Conservation (phyloP, 2,797 vertebrate genomes). For the Sebastiscus tertius region DNA sequence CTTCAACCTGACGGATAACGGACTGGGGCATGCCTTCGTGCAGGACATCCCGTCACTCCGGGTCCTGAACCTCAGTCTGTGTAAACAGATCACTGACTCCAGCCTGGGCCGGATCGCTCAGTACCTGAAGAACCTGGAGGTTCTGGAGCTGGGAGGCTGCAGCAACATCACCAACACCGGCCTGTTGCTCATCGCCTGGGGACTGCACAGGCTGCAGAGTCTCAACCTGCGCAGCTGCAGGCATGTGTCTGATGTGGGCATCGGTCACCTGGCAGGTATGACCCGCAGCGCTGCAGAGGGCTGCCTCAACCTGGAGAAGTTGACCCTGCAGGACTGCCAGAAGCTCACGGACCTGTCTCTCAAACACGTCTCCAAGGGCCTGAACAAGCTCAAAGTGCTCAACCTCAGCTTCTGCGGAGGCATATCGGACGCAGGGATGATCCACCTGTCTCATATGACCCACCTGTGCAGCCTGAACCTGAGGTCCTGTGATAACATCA, state of each 20-base stretch:
- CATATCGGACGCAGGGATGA: conserved; percentile 96
- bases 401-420: conserved; percentile 99
- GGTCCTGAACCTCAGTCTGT: conserved; percentile 96
- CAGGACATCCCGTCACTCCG: conserved; percentile 95
- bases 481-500: conserved; percentile 98
- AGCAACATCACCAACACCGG: conserved; percentile 99
- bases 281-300: conserved; percentile 96
- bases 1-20: conserved; percentile 99
- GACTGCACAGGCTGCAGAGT: conserved; percentile 95
- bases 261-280: conserved; percentile 97
- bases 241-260: conserved; percentile 97
- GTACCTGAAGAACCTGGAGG: conserved; percentile 96
- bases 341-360: conserved; percentile 96
- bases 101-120: conserved; percentile 97
- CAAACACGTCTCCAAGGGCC: conserved; percentile 94
- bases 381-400: conserved; percentile 92
- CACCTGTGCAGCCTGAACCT: conserved; percentile 95
- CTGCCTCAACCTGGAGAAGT: conserved; percentile 94
- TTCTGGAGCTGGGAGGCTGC: conserved; percentile 97
- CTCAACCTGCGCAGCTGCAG: conserved; percentile 97
- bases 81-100: conserved; percentile 99
- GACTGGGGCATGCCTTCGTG: conserved; percentile 97
- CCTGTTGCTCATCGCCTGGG: conserved; percentile 95
- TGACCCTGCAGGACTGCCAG: conserved; percentile 98
- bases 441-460: conserved; percentile 97